Percentiles rank a stretch among this genome's conserved stretches.
phyloP scores from a whole-genome alignment of 1,140 invertebrate genomes.

The Thrips palmi region DNA sequence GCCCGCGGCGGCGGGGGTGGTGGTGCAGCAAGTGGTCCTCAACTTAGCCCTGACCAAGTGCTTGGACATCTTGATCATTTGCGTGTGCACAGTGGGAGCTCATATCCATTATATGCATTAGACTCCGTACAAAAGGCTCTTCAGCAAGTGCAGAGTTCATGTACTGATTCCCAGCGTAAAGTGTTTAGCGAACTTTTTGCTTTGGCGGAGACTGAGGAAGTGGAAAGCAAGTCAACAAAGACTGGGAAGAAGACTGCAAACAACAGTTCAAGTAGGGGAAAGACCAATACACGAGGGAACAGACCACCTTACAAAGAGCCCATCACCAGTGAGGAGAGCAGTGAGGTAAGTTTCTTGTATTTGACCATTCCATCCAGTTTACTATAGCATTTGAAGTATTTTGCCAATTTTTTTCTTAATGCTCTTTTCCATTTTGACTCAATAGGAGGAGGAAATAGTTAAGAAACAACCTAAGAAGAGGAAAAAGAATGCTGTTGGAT shows the following conservation, averaged over 20 bases:
- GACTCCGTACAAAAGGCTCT: constrained; percentile 81
- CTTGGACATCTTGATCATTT: constrained; percentile 83
- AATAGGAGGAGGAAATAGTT: constrained; percentile 25
- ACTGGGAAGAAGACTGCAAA: constrained; percentile 17
- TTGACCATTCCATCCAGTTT: background rate
- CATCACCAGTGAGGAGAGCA: constrained; percentile 31
- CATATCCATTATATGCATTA: constrained; percentile 46
- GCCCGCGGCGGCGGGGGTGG: constrained; percentile 13
- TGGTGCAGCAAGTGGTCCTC: constrained; percentile 22
- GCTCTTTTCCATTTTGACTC: too few relatives aligned
- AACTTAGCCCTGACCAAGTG: constrained; percentile 59
- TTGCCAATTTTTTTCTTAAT: too few relatives aligned
- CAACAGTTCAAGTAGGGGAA: constrained; percentile 1
- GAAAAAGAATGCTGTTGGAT: constrained; percentile 56
- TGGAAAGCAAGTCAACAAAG: constrained; percentile 33
- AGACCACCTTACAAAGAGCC: constrained; percentile 21
- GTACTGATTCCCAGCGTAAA: constrained; percentile 50
- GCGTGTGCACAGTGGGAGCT: constrained; percentile 46
- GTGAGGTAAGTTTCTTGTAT: constrained; percentile 22
- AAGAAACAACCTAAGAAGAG: constrained; percentile 64
- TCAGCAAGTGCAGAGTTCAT: constrained; percentile 32
- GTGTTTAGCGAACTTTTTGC: constrained; percentile 83
- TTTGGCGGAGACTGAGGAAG: constrained; percentile 72
- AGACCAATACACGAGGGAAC: constrained; percentile 20
- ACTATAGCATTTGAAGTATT: too few relatives aligned